Evolutionary conservation across 2,888 invertebrate species (phyloP).

Genomic region (Ctenicera cuprea): DNA sequence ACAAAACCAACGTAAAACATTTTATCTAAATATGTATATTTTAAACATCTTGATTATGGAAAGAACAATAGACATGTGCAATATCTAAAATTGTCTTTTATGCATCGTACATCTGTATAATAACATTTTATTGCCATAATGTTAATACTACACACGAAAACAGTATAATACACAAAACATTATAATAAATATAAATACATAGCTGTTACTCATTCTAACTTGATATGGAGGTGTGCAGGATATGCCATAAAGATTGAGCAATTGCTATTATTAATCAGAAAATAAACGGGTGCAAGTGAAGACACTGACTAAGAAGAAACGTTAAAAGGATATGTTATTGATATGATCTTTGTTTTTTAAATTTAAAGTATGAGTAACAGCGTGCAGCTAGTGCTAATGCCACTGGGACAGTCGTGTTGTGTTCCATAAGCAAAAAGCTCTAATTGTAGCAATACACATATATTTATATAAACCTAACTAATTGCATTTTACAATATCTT

Average conservation of each 20-base stretch:
- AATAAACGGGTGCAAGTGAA: conserved; percentile 29
- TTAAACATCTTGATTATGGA: conserved; percentile 72
- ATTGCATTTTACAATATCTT: conserved; percentile 52
- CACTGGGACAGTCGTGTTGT: conserved; percentile 72
- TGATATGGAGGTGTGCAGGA: conserved; percentile 46
- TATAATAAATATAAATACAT: conserved; percentile 65
- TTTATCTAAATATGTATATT: conserved; percentile 68
- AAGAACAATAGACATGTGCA: conserved; percentile 72
- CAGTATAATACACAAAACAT: conserved; percentile 64
- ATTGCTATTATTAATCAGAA: conserved; percentile 24
- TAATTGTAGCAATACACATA: conserved; percentile 69
- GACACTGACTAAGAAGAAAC: not conserved
- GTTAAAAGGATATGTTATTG: conserved; percentile 47
- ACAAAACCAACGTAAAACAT: conserved; percentile 72
- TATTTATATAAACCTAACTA: conserved; percentile 64
- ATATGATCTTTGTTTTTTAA: conserved; percentile 34
- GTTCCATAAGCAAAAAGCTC: conserved; percentile 72
- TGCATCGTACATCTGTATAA: conserved; percentile 53
- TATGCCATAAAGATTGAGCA: conserved; percentile 51
- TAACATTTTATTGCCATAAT: conserved; percentile 55
- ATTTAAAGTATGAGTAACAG: conserved; percentile 67
- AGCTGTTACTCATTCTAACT: conserved; percentile 65
- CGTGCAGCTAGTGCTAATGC: conserved; percentile 69
- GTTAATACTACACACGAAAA: conserved; percentile 55
- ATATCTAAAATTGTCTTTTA: conserved; percentile 70